These are phyloP conservation scores for Drosophila tripunctata DNA, from an alignment of 2,888 invertebrate species.

Conservation along the genomic window DNA sequence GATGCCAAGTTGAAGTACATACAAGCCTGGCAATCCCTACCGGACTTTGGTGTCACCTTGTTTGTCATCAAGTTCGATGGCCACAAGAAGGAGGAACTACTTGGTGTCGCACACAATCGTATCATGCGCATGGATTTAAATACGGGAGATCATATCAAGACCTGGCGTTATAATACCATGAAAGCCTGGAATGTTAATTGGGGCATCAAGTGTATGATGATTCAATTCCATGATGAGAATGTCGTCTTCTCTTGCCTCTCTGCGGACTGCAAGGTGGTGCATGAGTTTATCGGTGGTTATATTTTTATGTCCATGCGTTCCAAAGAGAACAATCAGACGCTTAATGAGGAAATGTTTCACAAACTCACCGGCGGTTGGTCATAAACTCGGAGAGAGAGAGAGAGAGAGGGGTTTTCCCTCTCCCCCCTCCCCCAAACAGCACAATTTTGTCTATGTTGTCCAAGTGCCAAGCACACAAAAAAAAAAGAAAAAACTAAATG, in stretches of 20 bases:
- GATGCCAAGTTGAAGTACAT: conserved; percentile 99
- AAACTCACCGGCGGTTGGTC: conserved; percentile 98
- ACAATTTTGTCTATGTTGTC: neutral
- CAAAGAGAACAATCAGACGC: conserved; percentile 97
- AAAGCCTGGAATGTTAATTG: conserved; percentile 99
- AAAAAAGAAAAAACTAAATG: conserved; percentile 51
- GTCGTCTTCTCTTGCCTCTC: conserved; percentile 98
- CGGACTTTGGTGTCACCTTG: conserved; percentile 97
- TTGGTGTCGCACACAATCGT: conserved; percentile 97
- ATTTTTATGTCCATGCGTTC: conserved; percentile 99
- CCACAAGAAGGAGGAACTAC: conserved; percentile 93
- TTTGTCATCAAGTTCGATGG: conserved; percentile 97
- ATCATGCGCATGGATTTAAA: conserved; percentile 97
- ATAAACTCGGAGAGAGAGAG: too few species aligned
- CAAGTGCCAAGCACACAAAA: conserved; percentile 74
- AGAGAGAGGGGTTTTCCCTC: too few species aligned
- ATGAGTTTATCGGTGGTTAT: conserved; percentile 99
- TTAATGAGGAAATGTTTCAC: conserved; percentile 98
- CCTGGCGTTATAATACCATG: conserved; percentile 98
- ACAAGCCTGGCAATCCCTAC: conserved; percentile 98
- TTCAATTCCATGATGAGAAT: conserved; percentile 98
- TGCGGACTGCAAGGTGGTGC: conserved; percentile 99
- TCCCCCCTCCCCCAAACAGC: neutral
- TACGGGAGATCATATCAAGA: conserved; percentile 96
- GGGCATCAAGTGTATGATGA: conserved; percentile 99